These are phyloP conservation scores for Aspidapion aeneum DNA, from an alignment of 2,888 invertebrate species.

Conservation along the genomic window DNA sequence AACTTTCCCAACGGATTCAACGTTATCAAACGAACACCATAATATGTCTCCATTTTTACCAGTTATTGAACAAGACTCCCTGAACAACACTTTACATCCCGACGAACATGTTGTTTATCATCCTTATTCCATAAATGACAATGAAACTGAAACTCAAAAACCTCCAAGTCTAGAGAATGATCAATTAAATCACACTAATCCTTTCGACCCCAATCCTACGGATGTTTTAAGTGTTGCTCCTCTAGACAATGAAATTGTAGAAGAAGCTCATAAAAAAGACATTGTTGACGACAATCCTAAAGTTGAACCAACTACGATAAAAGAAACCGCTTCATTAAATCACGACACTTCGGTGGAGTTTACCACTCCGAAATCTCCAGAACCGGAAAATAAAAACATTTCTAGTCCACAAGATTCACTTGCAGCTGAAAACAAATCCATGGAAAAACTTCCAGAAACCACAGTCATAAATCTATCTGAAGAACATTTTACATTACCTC, in stretches of 20 bases:
- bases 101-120: conserved; percentile 40
- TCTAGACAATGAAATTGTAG: conserved; percentile 26
- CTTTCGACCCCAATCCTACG: conserved; percentile 44
- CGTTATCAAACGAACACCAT: conserved; percentile 36
- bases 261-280: not conserved
- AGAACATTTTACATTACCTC: conserved; percentile 28
- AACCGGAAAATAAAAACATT: not conserved
- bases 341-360: not conserved
- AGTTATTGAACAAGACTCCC: conserved; percentile 59
- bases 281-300: not conserved
- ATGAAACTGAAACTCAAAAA: conserved; percentile 36
- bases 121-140: conserved; percentile 22
- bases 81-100: conserved; percentile 58
- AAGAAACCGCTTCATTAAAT: not conserved
- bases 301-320: not conserved
- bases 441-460: not conserved
- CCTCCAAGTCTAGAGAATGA: conserved; percentile 52
- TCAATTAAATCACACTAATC: conserved; percentile 51
- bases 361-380: not conserved
- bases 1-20: conserved; percentile 19
- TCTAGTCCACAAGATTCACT: not conserved
- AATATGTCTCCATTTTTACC: conserved; percentile 67
- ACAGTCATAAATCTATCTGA: not conserved
- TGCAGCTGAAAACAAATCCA: not conserved
- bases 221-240: conserved; percentile 35